Evolutionary conservation across 2,113 vertebrate species (phyloP).

Genomic region (Sitta europaea): DNA sequence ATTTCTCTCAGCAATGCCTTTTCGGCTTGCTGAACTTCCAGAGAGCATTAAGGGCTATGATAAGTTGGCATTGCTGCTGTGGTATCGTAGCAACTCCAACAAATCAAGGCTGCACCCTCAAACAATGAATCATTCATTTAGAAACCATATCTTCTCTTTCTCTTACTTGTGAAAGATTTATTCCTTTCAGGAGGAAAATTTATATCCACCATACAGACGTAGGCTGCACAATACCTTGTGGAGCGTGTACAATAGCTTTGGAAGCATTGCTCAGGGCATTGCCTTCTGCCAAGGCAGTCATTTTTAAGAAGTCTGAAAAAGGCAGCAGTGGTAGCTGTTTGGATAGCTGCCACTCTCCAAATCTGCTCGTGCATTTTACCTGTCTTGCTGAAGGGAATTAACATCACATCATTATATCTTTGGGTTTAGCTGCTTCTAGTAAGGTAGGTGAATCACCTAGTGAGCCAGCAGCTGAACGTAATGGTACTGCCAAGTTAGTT

Average conservation of each 20-base stretch:
- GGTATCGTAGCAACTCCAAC: slow-evolving; percentile 18
- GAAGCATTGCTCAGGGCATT: background rate
- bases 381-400: background rate
- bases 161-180: background rate
- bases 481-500: background rate
- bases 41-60: background rate
- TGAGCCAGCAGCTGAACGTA: background rate
- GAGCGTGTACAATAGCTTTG: background rate
- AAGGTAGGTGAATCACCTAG: background rate
- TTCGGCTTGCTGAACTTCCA: background rate
- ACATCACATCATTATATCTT: background rate
- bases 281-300: background rate
- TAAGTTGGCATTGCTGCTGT: background rate
- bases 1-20: background rate
- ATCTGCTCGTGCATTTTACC: slow-evolving; percentile 6
- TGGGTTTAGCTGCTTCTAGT: background rate
- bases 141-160: slow-evolving; percentile 17
- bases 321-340: background rate
- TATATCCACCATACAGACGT: background rate
- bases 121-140: slow-evolving; percentile 44
- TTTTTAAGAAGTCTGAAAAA: background rate
- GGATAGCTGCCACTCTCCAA: background rate
- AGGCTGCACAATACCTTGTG: background rate
- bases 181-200: slow-evolving; percentile 27
- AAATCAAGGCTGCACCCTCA: slow-evolving; percentile 3